Evolutionary conservation across 2,113 vertebrate genomes (phyloP).

Genomic region (human (Homo sapiens)): DNA sequence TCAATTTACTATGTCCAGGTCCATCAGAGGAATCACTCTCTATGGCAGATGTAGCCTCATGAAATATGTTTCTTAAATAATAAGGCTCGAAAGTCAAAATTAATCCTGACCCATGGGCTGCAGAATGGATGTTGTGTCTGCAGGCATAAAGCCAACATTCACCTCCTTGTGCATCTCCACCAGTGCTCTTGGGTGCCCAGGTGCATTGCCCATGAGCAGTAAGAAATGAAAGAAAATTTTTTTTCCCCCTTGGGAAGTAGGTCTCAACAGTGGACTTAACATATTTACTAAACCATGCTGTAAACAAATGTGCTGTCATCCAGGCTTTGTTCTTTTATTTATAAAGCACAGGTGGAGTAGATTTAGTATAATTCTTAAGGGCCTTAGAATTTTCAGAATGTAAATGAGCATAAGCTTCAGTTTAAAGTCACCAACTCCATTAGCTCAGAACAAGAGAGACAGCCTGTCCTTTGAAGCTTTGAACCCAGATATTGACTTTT

Average conservation of each 20-base stretch:
- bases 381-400: neutral
- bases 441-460: neutral
- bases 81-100: neutral
- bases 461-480: neutral
- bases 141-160: neutral
- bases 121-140: neutral
- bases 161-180: neutral
- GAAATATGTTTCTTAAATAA: neutral
- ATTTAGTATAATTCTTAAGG: neutral
- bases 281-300: neutral
- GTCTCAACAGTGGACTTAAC: neutral
- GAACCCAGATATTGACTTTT: neutral
- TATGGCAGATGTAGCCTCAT: neutral
- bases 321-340: neutral
- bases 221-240: neutral
- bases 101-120: neutral
- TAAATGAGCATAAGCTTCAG: neutral
- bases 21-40: neutral
- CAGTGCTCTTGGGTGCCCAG: neutral
- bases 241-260: neutral
- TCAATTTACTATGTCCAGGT: neutral
- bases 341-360: neutral
- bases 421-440: neutral
- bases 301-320: neutral
- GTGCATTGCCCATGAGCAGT: neutral